These are phyloP conservation scores for Nematolebias whitei DNA, from an alignment of 2,113 vertebrate species.

Conservation along the genomic window DNA sequence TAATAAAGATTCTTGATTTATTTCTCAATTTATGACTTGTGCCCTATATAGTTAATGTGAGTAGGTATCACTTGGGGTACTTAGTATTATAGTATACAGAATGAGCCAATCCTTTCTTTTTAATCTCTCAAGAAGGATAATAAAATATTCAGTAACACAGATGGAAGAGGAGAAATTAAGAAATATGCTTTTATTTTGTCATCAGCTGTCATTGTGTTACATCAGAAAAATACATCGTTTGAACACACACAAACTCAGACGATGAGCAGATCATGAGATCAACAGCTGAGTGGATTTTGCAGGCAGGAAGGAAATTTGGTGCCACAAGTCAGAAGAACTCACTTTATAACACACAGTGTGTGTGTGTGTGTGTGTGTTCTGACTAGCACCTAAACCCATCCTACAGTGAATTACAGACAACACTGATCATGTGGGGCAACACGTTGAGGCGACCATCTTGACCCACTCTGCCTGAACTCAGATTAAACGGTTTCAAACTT, in stretches of 20 bases:
- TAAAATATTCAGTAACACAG: not conserved
- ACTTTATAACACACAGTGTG: slow-evolving; percentile 12
- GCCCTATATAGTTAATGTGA: too few relatives aligned
- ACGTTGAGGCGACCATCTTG: slow-evolving; percentile 21
- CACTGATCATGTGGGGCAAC: slow-evolving; percentile 43
- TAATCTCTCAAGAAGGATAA: not conserved
- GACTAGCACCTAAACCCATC: slow-evolving; percentile 22
- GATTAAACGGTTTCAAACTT: slow-evolving; percentile 15
- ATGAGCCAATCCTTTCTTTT: not conserved
- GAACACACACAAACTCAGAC: slow-evolving; percentile 17
- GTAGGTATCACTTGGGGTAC: too few relatives aligned
- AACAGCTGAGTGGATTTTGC: slow-evolving; percentile 38
- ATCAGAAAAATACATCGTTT: slow-evolving; percentile 10
- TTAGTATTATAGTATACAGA: not conserved
- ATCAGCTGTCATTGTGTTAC: slow-evolving; percentile 7
- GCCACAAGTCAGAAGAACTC: slow-evolving; percentile 30
- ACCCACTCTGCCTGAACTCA: slow-evolving; percentile 12
- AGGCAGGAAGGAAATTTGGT: not conserved
- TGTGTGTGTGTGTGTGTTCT: slow-evolving; percentile 20
- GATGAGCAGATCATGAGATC: slow-evolving; percentile 25
- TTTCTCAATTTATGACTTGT: too few relatives aligned
- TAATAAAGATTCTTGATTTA: too few relatives aligned
- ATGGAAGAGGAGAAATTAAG: slow-evolving; percentile 1
- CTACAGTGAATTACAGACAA: slow-evolving; percentile 46
- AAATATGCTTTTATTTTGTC: slow-evolving; percentile 15